These are phyloP conservation scores for Diacarnus erythraeanus DNA, from an alignment of 37 sponge, comb jelly and placozoan genomes.

Conservation along the genomic window DNA sequence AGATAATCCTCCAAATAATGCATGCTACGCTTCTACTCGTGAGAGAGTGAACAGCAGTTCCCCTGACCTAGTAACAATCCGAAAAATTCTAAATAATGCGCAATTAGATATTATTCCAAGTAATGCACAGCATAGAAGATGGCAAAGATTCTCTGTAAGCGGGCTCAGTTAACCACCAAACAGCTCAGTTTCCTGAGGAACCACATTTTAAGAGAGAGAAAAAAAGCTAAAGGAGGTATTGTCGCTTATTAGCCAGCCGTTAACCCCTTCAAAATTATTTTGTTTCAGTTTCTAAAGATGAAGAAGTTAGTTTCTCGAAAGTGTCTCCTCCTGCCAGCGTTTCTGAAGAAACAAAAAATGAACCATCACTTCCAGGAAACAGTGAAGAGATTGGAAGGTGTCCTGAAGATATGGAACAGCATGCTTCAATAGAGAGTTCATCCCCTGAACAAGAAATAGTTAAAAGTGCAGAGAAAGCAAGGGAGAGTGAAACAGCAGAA, in stretches of 20 bases:
- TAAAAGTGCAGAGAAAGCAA: background rate
- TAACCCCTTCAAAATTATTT: too few relatives aligned
- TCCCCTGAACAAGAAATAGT: background rate
- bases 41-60: background rate
- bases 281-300: background rate
- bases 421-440: background rate
- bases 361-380: background rate
- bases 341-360: background rate
- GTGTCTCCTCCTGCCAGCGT: background rate
- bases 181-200: slow-evolving; percentile 23
- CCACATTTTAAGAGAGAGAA: slow-evolving; percentile 32
- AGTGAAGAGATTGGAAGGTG: background rate
- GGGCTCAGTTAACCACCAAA: slow-evolving; percentile 2
- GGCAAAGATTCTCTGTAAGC: background rate
- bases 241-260: too few relatives aligned
- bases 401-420: background rate
- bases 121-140: background rate
- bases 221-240: slow-evolving; percentile 2
- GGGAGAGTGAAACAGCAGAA: slow-evolving; percentile 14
- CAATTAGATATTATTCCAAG: background rate
- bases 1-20: slow-evolving; percentile 90
- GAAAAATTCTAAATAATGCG: background rate
- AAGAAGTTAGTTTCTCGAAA: background rate
- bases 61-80: background rate
- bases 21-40: slow-evolving; percentile 39